These are phyloP conservation scores for Diphyllodes magnificus DNA, from an alignment of 2,113 vertebrate species.

Conservation along the genomic window DNA sequence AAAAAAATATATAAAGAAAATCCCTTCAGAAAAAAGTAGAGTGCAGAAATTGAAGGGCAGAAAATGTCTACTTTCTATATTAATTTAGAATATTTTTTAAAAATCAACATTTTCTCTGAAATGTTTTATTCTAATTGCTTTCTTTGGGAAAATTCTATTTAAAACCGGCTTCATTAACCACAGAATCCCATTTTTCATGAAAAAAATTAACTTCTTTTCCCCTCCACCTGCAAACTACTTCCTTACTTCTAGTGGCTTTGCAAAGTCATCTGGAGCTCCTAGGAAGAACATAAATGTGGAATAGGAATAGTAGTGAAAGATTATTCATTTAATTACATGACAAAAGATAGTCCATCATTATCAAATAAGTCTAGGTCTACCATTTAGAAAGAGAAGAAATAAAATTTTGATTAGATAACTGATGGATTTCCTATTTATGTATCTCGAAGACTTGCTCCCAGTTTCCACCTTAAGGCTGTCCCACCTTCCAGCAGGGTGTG, in stretches of 20 bases:
- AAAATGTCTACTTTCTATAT: neutral
- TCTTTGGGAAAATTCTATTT: neutral
- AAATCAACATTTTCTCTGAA: neutral
- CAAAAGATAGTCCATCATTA: neutral
- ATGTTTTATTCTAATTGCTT: neutral
- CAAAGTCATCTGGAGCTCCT: slow-evolving; percentile 1
- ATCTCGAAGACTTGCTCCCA: neutral
- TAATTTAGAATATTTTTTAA: neutral
- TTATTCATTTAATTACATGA: neutral
- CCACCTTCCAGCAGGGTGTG: neutral
- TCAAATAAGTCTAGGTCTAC: neutral
- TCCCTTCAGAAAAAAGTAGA: neutral
- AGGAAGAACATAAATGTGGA: neutral
- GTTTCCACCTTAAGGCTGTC: neutral
- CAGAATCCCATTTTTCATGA: neutral
- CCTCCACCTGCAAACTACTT: neutral
- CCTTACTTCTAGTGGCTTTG: neutral
- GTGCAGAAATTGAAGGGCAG: neutral
- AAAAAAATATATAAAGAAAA: neutral
- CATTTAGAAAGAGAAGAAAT: neutral
- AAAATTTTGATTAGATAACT: neutral
- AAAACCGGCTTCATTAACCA: slow-evolving; percentile 1
- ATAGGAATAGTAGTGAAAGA: neutral
- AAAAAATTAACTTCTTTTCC: neutral
- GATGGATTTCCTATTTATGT: neutral